Conservation (phyloP, 2,113 vertebrate genomes). For the Phyllostomus hastatus region DNA sequence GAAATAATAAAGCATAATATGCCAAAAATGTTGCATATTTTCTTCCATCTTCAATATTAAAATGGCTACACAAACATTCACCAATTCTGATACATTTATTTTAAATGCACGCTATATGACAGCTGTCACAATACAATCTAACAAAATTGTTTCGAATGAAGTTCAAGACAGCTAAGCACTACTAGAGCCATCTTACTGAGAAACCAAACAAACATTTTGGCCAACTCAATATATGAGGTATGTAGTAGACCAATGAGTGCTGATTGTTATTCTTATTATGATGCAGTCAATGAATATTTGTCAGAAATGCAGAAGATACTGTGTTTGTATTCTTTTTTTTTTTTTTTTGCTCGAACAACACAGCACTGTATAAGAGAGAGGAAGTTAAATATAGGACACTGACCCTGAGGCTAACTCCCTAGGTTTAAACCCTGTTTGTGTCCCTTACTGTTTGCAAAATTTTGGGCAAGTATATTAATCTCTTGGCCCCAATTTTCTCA, state of each 20-base stretch:
- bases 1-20: too few species aligned
- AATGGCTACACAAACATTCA: too few species aligned
- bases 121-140: too few species aligned
- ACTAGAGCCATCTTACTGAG: too few species aligned
- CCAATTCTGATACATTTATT: too few species aligned
- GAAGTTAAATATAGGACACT: not conserved
- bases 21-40: too few species aligned
- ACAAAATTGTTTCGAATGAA: too few species aligned
- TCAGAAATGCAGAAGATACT: not conserved
- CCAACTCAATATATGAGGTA: too few species aligned
- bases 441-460: not conserved
- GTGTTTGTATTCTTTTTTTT: not conserved
- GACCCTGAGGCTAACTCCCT: not conserved
- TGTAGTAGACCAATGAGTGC: not conserved
- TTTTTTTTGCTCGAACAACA: not conserved
- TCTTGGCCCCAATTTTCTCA: not conserved
- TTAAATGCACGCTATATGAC: too few species aligned
- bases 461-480: not conserved
- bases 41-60: too few species aligned
- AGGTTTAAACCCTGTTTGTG: not conserved
- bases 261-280: not conserved
- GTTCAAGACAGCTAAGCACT: too few species aligned
- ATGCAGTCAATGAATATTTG: not conserved
- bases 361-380: not conserved
- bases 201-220: too few species aligned